phyloP scores from a whole-genome alignment of 2,797 vertebrate species.

The Diceros bicornis region DNA sequence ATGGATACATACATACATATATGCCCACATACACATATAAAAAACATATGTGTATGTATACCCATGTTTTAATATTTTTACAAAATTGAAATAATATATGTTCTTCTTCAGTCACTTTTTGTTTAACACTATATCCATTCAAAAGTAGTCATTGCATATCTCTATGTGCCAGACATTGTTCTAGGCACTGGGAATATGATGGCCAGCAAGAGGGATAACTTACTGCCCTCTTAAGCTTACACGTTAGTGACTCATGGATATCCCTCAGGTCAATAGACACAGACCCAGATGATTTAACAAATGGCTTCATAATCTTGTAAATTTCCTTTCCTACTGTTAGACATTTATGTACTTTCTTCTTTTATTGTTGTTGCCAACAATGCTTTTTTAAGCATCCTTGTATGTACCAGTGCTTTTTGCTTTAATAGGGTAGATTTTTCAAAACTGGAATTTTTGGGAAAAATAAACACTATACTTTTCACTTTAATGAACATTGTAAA shows the following conservation, averaged over 20 bases:
- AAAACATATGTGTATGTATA: neutral
- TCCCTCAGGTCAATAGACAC: neutral
- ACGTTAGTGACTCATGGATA: neutral
- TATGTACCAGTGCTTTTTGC: neutral
- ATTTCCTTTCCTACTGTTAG: neutral
- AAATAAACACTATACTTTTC: constrained; percentile 1
- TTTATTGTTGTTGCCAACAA: neutral
- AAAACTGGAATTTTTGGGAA: neutral
- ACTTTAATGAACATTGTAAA: neutral
- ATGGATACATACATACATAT: no score
- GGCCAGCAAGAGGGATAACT: neutral
- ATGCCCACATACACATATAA: no score
- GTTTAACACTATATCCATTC: constrained; percentile 14
- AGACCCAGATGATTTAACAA: constrained; percentile 20
- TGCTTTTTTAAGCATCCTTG: neutral
- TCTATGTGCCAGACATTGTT: neutral
- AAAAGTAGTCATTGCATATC: neutral
- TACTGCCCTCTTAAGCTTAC: neutral
- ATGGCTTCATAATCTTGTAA: neutral
- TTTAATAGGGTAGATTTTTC: constrained; percentile 1
- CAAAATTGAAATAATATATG: neutral
- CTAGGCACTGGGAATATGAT: neutral
- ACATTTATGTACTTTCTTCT: neutral
- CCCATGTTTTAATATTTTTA: neutral
- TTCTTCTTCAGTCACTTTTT: neutral